Base-by-base conservation (phyloP, 2,113 vertebrate genomes). In the Ctenodactylus gundi region DNA sequence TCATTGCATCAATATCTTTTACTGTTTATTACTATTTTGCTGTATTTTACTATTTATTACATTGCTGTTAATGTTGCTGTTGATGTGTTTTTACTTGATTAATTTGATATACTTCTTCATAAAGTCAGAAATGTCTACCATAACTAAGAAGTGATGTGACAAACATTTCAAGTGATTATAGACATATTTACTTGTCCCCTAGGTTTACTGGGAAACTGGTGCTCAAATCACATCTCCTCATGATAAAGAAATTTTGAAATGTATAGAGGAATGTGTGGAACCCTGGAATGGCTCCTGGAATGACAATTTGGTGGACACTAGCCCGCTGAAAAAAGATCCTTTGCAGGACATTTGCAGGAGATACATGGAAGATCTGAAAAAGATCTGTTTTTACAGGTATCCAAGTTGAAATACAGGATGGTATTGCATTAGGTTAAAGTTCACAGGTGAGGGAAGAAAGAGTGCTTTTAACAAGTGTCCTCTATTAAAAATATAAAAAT, bases 201-300 rank as follows among this genome's bases (percentile, higher is more conserved):
- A 99, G 99, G 99, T 99, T 85, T 99, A 99, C 76, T 99, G 99
- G 99, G 98, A 99, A 95, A 99, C 98, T 3, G 99, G 99, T 11
- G 99, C 99, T 9, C 99, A 99, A 98, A 99, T 99, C 94, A 98
- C 98, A 17, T 98, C 99, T 0, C 99, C 99, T 83, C 99, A 99
- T 0, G 99, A 99, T 85, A 99, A 99, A 78, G 99, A 99, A 97
- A 99, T 99, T 55, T 97, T 99, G 89, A 98, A 97, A 60, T 98
- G 99, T 49, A 99, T 99, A 83, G 99, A 99, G 86, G 98, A 99
- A 94, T 98, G 98, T 13, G 97, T 98, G 72, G 98, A 99, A 96
- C 99, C 99, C 0, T 99, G 99, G 99, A 97, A 97, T 49, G 98
- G 98, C 93, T 99, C 99, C 85, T 99, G 99, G 99, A 98, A 99